These are phyloP conservation scores for Pogona vitticeps DNA, from an alignment of 2,113 vertebrate species.

Conservation along the genomic window DNA sequence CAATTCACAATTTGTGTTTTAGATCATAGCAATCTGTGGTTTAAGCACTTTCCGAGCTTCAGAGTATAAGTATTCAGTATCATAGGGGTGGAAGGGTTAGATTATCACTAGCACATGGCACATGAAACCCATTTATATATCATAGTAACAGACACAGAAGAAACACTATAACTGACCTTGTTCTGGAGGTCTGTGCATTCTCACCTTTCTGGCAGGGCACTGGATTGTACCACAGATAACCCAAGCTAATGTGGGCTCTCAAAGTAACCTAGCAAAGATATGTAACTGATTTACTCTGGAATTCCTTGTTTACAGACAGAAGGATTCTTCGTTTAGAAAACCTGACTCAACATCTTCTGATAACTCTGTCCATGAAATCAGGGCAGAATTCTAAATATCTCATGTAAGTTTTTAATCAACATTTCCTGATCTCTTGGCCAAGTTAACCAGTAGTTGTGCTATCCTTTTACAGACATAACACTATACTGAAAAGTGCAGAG, in stretches of 20 bases:
- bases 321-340: background rate
- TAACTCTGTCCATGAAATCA: background rate
- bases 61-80: background rate
- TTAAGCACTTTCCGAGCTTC: background rate
- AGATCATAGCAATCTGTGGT: background rate
- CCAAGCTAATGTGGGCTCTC: background rate
- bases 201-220: no score
- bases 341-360: background rate
- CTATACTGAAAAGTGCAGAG: background rate
- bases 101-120: background rate
- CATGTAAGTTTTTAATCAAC: background rate
- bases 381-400: background rate
- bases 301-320: background rate
- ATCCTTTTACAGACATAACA: background rate
- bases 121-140: background rate
- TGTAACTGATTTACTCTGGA: background rate
- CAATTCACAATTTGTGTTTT: background rate
- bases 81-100: background rate
- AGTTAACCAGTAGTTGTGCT: background rate
- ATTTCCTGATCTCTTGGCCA: background rate
- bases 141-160: background rate
- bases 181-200: no score
- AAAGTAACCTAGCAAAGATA: background rate
- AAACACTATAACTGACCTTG: background rate
- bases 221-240: background rate